phyloP scores from a whole-genome alignment of 2,113 vertebrate genomes.

The Heterotis niloticus region DNA sequence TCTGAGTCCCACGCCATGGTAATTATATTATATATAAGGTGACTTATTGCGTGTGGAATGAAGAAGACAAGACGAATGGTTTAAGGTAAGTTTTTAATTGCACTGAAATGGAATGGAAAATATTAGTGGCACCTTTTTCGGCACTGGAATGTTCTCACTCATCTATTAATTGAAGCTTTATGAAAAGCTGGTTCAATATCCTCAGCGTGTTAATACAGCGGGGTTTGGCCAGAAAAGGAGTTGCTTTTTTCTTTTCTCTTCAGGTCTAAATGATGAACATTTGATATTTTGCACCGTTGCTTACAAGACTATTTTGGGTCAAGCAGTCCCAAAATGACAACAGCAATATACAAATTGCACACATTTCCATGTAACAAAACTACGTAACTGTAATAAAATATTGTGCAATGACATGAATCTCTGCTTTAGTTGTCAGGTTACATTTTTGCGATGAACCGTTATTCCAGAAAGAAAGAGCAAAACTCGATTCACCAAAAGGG shows the following conservation, averaged over 20 bases:
- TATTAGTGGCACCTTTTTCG: slow-evolving; percentile 32
- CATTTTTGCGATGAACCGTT: neutral
- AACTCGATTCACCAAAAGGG: neutral
- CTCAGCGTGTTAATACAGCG: slow-evolving; percentile 50
- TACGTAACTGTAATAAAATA: neutral
- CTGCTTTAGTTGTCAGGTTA: neutral
- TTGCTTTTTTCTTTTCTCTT: slow-evolving; percentile 45
- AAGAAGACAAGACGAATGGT: slow-evolving; percentile 40
- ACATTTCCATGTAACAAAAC: neutral
- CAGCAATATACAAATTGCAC: neutral
- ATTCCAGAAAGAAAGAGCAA: neutral
- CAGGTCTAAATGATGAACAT: slow-evolving; percentile 44
- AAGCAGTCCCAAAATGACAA: neutral
- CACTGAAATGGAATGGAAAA: slow-evolving; percentile 25
- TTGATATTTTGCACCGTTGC: slow-evolving; percentile 21
- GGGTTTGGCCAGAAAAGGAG: slow-evolving; percentile 44
- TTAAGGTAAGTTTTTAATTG: slow-evolving; percentile 40
- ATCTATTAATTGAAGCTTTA: slow-evolving; percentile 53
- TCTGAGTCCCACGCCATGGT: slow-evolving; percentile 15
- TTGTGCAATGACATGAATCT: neutral
- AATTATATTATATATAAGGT: slow-evolving; percentile 30
- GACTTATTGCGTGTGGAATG: slow-evolving; percentile 20
- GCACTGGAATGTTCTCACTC: slow-evolving; percentile 38
- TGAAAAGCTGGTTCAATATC: slow-evolving; percentile 46
- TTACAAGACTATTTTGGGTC: neutral